phyloP scores from a whole-genome alignment of 1,140 invertebrate species.

The Chironomus tepperi region DNA sequence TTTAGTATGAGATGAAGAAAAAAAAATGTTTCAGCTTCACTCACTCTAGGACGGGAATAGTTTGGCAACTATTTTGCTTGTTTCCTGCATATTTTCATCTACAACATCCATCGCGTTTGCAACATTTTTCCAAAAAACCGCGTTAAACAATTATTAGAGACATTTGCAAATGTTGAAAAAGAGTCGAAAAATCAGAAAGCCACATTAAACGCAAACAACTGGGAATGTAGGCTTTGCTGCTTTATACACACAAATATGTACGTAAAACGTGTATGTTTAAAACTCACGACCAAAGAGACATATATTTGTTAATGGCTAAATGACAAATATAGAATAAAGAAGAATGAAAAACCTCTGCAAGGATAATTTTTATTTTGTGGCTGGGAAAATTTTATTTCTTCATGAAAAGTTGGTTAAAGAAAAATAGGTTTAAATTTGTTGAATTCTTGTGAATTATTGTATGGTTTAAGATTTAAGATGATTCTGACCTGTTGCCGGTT shows the following conservation, averaged over 20 bases:
- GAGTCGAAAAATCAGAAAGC: slow-evolving; percentile 1
- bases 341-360: too few species aligned
- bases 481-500: too few species aligned
- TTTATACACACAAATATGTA: background rate
- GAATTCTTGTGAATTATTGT: too few species aligned
- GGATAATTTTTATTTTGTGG: too few species aligned
- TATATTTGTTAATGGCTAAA: slow-evolving; percentile 14
- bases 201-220: slow-evolving; percentile 12
- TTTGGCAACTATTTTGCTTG: slow-evolving; percentile 13
- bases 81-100: background rate
- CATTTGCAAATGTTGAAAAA: background rate
- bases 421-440: too few species aligned
- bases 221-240: background rate
- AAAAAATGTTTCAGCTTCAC: background rate
- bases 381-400: too few species aligned
- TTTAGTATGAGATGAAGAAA: background rate
- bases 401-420: too few species aligned
- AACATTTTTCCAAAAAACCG: background rate
- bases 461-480: too few species aligned
- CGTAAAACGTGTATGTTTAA: background rate
- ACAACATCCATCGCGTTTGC: background rate
- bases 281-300: slow-evolving; percentile 5
- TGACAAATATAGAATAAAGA: background rate
- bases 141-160: slow-evolving; percentile 9
- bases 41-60: background rate